Base-by-base conservation (phyloP, 2,113 vertebrate species). In the Hassar affinis region DNA sequence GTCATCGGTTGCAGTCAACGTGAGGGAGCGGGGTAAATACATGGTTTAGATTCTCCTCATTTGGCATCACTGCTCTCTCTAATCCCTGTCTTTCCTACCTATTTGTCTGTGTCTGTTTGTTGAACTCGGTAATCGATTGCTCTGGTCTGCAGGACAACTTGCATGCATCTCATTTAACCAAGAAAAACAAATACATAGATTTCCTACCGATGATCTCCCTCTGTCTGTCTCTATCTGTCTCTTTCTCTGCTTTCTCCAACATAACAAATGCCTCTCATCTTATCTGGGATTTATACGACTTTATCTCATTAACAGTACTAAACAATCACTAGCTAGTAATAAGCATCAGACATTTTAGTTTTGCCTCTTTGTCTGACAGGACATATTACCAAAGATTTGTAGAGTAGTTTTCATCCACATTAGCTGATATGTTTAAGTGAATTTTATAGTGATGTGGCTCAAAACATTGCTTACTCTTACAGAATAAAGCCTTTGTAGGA, bases 1-100 rank as follows among this genome's bases (percentile, higher is more conserved):
- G 90, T 93, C 94, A 93, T 94, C 93, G 93, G 93, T 94, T 90
- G 94, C 96, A 99, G 98, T 99, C 95, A 99, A 98, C 95, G 95
- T 99, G 93, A 97, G 98, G 94, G 97, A 99, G 94, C 96, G 96
- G 93, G 98, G 98, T 99, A 97, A 95, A 95, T 95, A 95, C 94
- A 93, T 83, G 93, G 93, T 93, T 94, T 91, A 93, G 93, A 94
- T 94, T 93, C 91, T 94, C 89, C 90, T 93, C 89, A 90, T 89
- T 75, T 68, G 38, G 57, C 79, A 74, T 86, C 80, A 57, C 78
- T 64, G 78, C 82, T 62, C 80, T 64, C 38, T 85, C 78, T 84
- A 74, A 57, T 87, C 62, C 82, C 51, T 85, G 52, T 83, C 80
- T 54, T 66, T 74, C 78, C 72, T 51, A 45, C 38, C 66, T 62